Conservation (phyloP, 1,140 invertebrate genomes). For the Euglossa dilemma region DNA sequence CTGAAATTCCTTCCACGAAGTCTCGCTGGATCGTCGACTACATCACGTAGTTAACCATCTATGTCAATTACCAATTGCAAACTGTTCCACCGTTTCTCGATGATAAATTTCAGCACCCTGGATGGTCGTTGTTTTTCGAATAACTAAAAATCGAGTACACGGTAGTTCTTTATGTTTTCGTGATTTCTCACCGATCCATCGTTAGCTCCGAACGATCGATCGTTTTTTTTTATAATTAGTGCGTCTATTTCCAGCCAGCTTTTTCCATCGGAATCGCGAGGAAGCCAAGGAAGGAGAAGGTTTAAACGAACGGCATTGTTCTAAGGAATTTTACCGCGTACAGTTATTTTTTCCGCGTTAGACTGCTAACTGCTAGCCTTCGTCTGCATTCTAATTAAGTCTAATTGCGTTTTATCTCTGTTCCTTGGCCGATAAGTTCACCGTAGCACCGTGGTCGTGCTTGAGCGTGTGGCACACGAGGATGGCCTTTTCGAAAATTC, state of each 20-base stretch:
- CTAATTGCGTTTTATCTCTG: constrained; percentile 51
- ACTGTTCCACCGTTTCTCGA: too few relatives aligned
- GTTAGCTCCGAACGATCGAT: background rate
- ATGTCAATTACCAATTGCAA: too few relatives aligned
- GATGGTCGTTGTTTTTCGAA: background rate
- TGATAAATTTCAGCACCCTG: background rate
- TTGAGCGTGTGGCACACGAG: too few relatives aligned
- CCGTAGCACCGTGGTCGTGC: background rate
- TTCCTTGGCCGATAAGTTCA: constrained; percentile 24
- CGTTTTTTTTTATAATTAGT: background rate
- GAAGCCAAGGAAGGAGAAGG: too few relatives aligned
- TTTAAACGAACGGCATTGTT: background rate
- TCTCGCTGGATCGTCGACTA: too few relatives aligned
- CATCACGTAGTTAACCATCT: too few relatives aligned
- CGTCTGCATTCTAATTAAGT: constrained; percentile 48
- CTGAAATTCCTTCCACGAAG: too few relatives aligned
- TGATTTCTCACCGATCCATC: background rate
- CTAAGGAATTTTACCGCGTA: background rate
- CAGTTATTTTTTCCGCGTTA: constrained; percentile 1
- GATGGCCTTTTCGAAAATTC: constrained; percentile 6
- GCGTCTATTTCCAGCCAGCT: background rate
- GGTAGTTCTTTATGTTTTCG: background rate
- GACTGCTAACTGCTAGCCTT: constrained; percentile 14
- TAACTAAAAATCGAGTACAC: background rate
- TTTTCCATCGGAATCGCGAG: background rate